Base-by-base conservation (phyloP, 2,888 invertebrate species). In the Antitype chi region DNA sequence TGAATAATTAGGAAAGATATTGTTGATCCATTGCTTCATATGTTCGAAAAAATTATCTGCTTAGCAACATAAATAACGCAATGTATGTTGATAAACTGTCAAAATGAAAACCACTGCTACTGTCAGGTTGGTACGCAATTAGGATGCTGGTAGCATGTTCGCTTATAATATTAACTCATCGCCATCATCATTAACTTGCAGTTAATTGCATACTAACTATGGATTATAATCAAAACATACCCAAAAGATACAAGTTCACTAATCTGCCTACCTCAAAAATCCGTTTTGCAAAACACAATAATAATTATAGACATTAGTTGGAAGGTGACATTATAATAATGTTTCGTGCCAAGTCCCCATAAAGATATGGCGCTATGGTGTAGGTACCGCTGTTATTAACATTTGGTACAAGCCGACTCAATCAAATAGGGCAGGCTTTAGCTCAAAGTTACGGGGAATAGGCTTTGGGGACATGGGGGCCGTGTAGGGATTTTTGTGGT, bases 321-420 rank as follows among this genome's bases (percentile, higher is more conserved):
- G 60, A 66, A 69, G 84, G 84, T 80, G 86, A 79, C 78, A 78
- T 86, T 84, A 77, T 74, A 71, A 57, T 72, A 85, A 64, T n/a
- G 77, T 86, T 86, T 80, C 87, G 76, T 87, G 87, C 74, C 43
- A 66, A 77, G n/a, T 47, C 5, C 52, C 82, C 73, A 88, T 87
- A 85, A 87, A 85, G 86, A 76, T 86, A 84, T 49, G 62, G 67
- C 11, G 66, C 28, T 7, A 20, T 82, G 38, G 62, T 49, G 57
- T 52, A 49, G 32, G 7, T 23, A 76, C 32, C 9, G 9, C 32
- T 28, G 76, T 66, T 68, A 70, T 73, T 75, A 82, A 68, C 49
- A 70, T 84, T 86, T 64, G 49, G 81, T 76, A 69, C 80, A 70
- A 49, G 62, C 52, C 53, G 57, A 23, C 62, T 71, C 74, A 63